A percentile compares a stretch with the other conserved stretches of the same genome.
Conservation (phyloP, 1,140 invertebrate species). For the Daktulosphaira vitifoliae region DNA sequence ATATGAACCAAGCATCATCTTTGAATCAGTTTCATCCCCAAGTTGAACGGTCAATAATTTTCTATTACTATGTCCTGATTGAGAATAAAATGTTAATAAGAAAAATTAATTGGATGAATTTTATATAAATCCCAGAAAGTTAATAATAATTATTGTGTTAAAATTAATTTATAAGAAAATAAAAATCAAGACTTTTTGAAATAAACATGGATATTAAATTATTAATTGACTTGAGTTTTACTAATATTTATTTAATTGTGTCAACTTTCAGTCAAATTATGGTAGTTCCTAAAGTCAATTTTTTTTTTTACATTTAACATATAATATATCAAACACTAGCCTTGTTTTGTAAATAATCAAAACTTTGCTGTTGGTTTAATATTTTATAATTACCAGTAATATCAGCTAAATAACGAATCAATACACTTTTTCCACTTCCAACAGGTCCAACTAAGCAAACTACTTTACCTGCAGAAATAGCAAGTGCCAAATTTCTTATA, state of each 20-base stretch:
- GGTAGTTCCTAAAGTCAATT: too few relatives aligned
- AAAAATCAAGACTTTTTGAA: too few relatives aligned
- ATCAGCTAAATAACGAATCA: conserved; percentile 79
- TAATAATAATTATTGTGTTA: not conserved
- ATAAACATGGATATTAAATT: too few relatives aligned
- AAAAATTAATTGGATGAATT: not conserved
- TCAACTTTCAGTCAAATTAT: too few relatives aligned
- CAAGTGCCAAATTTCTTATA: conserved; percentile 63
- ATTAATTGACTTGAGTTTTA: too few relatives aligned
- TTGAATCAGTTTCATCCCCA: conserved; percentile 95
- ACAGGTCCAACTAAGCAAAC: conserved; percentile 82
- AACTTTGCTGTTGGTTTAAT: too few relatives aligned
- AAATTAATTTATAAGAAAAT: not conserved
- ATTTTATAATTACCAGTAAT: conserved; percentile 71
- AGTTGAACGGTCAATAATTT: conserved; percentile 68
- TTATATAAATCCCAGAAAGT: not conserved
- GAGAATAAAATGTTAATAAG: too few relatives aligned
- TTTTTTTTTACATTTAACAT: too few relatives aligned
- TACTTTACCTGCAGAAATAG: conserved; percentile 62
- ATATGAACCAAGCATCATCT: conserved; percentile 89
- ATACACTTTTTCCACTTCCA: conserved; percentile 86
- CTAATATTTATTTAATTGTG: too few relatives aligned
- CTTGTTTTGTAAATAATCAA: too few relatives aligned
- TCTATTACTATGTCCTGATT: conserved; percentile 38
- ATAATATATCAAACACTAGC: too few relatives aligned